Percentiles rank a stretch among this genome's conserved stretches.
phyloP scores from a whole-genome alignment of 2,888 invertebrate species.

The Lasioglossum leucozonium region DNA sequence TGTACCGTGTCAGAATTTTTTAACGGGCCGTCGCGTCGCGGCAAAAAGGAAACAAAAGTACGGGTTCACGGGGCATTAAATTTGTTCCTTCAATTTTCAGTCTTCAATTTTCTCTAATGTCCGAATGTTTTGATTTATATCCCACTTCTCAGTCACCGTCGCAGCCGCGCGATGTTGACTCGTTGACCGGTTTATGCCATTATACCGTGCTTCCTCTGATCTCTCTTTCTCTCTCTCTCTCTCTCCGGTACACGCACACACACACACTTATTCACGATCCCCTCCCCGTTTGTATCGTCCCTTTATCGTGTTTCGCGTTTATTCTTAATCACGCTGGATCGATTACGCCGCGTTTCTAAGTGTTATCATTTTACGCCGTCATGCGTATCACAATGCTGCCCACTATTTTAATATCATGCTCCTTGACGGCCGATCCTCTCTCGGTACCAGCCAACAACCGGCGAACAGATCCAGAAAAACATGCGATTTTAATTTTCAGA shows the following conservation, averaged over 20 bases:
- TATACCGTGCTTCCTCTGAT: conserved; percentile 65
- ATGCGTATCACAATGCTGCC: conserved; percentile 18
- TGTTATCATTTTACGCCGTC: conserved; percentile 46
- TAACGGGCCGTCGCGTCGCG: not conserved
- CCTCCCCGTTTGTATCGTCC: conserved; percentile 17
- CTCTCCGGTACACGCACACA: not conserved
- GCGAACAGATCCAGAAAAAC: not conserved
- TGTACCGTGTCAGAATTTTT: not conserved
- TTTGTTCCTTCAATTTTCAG: conserved; percentile 8
- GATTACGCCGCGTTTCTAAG: conserved; percentile 48
- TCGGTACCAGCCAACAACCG: not conserved
- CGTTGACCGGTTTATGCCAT: conserved; percentile 64
- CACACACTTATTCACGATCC: conserved; percentile 25
- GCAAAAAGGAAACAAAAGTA: conserved; percentile 4
- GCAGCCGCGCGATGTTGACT: conserved; percentile 53
- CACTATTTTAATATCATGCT: conserved; percentile 38
- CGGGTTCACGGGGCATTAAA: conserved; percentile 5
- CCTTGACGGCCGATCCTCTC: not conserved
- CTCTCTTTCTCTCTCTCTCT: conserved; percentile 48
- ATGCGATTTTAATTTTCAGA: not conserved
- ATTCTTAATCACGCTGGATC: conserved; percentile 56
- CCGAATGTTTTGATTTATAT: conserved; percentile 56
- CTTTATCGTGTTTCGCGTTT: conserved; percentile 39
- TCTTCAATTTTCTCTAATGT: conserved; percentile 38
- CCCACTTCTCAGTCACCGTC: conserved; percentile 43